Percentiles rank a stretch among this genome's conserved stretches.
These are phyloP conservation scores for Melanerpes aurifrons DNA, from an alignment of 2,113 vertebrate species.

Conservation along the genomic window DNA sequence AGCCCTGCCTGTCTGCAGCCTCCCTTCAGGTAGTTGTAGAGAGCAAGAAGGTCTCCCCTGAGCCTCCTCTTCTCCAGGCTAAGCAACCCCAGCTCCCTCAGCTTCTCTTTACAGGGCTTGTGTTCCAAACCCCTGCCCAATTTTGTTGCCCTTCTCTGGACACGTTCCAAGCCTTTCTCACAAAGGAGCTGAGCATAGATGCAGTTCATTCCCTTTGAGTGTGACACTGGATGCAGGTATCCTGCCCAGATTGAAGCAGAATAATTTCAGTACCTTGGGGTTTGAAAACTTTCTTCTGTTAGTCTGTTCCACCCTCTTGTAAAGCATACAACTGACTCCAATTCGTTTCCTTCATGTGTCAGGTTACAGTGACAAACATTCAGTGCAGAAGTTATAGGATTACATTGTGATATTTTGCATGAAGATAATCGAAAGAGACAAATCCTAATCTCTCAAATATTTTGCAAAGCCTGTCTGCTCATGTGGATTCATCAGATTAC, in stretches of 20 bases:
- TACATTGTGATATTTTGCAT: conserved; percentile 64
- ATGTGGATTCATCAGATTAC: conserved; percentile 21
- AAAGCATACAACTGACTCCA: conserved; percentile 44
- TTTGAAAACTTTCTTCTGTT: conserved; percentile 26
- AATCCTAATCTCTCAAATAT: conserved; percentile 60
- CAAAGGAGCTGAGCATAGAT: background rate
- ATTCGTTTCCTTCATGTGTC: conserved; percentile 37
- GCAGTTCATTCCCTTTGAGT: background rate
- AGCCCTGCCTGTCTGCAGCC: too few relatives aligned
- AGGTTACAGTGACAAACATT: conserved; percentile 38
- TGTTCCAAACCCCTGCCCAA: too few relatives aligned
- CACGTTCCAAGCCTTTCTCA: background rate
- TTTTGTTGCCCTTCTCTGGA: too few relatives aligned
- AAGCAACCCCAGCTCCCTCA: too few relatives aligned
- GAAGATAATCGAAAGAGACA: conserved; percentile 55
- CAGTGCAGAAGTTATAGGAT: conserved; percentile 62
- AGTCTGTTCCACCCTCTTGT: conserved; percentile 36
- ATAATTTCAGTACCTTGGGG: background rate
- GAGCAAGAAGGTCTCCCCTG: too few relatives aligned
- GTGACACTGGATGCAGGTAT: background rate
- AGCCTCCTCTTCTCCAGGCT: too few relatives aligned
- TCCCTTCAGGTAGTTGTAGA: too few relatives aligned
- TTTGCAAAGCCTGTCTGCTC: conserved; percentile 46
- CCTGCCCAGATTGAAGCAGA: background rate
- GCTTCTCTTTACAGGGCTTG: too few relatives aligned